phyloP scores from a whole-genome alignment of 1,140 invertebrate species.

The Mylabris phalerata region DNA sequence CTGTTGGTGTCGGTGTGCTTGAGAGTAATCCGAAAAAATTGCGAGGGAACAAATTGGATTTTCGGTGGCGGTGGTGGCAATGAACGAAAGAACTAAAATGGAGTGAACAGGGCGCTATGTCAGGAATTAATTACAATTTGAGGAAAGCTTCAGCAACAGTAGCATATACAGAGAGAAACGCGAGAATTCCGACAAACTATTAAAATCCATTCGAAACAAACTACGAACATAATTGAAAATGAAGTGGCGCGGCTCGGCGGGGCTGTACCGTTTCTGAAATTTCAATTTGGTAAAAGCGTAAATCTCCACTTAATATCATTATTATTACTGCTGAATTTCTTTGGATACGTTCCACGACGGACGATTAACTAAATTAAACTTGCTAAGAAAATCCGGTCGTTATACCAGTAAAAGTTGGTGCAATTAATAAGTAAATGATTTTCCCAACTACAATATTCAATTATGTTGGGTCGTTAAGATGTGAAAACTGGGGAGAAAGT shows the following conservation, averaged over 20 bases:
- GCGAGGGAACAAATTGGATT: too few species aligned
- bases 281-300: constrained; percentile 22
- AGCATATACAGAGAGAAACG: too few species aligned
- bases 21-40: too few species aligned
- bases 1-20: too few species aligned
- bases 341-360: constrained; percentile 8
- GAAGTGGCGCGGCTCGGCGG: constrained; percentile 1
- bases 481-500: too few species aligned
- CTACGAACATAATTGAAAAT: constrained; percentile 19
- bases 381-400: constrained; percentile 18
- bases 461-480: constrained; percentile 7
- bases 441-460: constrained; percentile 13
- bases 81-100: too few species aligned
- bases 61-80: too few species aligned
- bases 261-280: constrained; percentile 7
- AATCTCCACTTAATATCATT: constrained; percentile 22
- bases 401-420: background rate
- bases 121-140: too few species aligned
- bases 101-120: too few species aligned
- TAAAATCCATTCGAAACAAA: constrained; percentile 8
- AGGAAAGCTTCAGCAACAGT: too few species aligned
- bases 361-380: constrained; percentile 23
- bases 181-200: too few species aligned
- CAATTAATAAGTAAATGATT: constrained; percentile 19
- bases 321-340: constrained; percentile 20